Conservation (phyloP, 2,797 vertebrate species). For the Remorina albescens region DNA sequence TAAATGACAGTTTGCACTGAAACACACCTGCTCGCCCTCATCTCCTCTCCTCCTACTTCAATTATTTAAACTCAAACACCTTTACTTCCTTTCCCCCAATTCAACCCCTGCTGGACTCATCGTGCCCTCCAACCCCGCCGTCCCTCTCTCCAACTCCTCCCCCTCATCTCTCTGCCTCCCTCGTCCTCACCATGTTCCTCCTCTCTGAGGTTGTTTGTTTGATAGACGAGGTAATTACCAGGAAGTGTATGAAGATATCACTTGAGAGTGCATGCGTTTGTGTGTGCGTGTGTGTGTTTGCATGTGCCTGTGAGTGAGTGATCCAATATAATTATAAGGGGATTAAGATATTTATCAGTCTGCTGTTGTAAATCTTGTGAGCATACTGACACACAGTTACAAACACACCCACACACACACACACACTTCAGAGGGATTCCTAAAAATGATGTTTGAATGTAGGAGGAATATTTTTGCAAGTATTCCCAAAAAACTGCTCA, state of each 20-base stretch:
- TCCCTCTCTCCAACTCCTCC: background rate
- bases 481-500: background rate
- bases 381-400: slow-evolving; percentile 13
- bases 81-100: background rate
- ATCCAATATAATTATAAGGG: slow-evolving; percentile 71
- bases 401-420: background rate
- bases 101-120: slow-evolving; percentile 7
- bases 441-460: background rate
- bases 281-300: slow-evolving; percentile 31
- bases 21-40: slow-evolving; percentile 19
- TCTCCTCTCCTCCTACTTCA: slow-evolving; percentile 20
- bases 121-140: background rate
- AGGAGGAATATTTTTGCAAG: background rate
- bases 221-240: slow-evolving; percentile 73
- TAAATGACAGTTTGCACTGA: slow-evolving; percentile 15
- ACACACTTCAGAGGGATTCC: background rate
- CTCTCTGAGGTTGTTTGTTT: slow-evolving; percentile 58
- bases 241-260: slow-evolving; percentile 64
- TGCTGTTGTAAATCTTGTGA: slow-evolving; percentile 58
- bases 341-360: slow-evolving; percentile 77
- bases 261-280: slow-evolving; percentile 60
- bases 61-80: slow-evolving; percentile 35
- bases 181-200: slow-evolving; percentile 26
- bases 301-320: slow-evolving; percentile 47
- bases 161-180: slow-evolving; percentile 14